Evolutionary conservation across 2,797 vertebrate genomes (phyloP).

Genomic region (Simalia tracyae): DNA sequence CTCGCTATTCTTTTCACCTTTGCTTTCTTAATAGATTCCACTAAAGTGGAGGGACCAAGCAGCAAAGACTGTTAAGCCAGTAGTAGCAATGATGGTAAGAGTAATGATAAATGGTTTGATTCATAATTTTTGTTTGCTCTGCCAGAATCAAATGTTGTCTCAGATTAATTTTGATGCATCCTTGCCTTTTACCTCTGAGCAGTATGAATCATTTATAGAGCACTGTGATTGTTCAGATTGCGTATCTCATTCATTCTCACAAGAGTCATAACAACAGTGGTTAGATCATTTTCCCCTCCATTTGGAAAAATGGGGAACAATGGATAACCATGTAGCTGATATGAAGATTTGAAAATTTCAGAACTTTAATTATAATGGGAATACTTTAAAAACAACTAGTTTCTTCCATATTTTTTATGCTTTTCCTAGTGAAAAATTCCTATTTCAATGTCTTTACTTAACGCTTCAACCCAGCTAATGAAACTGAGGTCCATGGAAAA

Average conservation of each 20-base stretch:
- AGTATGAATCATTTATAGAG: conserved; percentile 11
- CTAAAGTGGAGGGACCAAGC: background rate
- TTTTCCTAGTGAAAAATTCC: background rate
- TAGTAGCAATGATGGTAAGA: background rate
- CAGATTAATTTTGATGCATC: conserved; percentile 17
- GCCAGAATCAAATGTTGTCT: conserved; percentile 5
- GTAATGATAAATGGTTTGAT: background rate
- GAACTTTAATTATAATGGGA: background rate
- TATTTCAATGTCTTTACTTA: background rate
- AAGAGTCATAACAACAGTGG: background rate
- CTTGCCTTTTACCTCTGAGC: background rate
- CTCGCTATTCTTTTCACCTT: conserved; percentile 3
- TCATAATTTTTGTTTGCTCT: conserved; percentile 17
- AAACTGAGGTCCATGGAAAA: background rate
- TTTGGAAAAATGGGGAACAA: background rate
- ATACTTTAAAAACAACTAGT: background rate
- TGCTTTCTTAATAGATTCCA: background rate
- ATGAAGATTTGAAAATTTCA: background rate
- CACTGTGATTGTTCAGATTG: conserved; percentile 19
- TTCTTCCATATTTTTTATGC: background rate
- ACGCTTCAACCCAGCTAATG: background rate
- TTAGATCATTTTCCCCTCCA: background rate
- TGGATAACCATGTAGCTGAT: background rate
- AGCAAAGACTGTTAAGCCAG: background rate
- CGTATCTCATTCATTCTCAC: conserved; percentile 2